Base-by-base conservation (phyloP, 30 jellyfish, hydroid and myxozoan species). In the Rhopilema esculentum region DNA sequence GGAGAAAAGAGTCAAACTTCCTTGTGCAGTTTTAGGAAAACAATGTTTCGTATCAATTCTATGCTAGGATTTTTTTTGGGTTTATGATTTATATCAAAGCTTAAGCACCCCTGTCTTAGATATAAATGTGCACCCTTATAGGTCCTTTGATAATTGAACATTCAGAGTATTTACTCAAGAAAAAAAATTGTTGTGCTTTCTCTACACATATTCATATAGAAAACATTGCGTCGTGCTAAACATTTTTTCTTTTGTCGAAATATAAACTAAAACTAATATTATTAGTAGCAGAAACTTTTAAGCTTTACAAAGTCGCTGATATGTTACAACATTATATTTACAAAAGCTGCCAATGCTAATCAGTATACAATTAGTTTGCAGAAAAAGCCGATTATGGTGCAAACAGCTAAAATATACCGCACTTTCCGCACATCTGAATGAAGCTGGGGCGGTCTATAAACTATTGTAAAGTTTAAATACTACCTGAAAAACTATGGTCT, bases 401-500 rank as follows among this genome's bases (percentile, higher is more conserved):
- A 40, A 40, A 40, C 57, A 40, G 57, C 57, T 40, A 40, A 40
- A 40, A 40, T 40, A 40, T 40, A 40, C 57, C 57, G 6, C 57
- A 40, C 57, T 40, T 40, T 40, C 57, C 57, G 57, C 6, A 40
- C 57, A 40, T 6, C 57, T 40, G 57, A 40, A 2, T 2, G 9
- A 2, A 40, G 57, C 9, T 29, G 65, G 26, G 82, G 82, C 49
- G 26, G 18, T 25, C 40, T 27, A 27, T n/a, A 8, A 24, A 7
- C 22, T 28, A 26, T 6, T 0, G 63, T 19, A 32, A 23, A 17
- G 25, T 6, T 28, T 72, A 84, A 71, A 84, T 84, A 57, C 93
- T 84, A 32, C 93, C 96, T 0, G 87, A 88, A 77, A 91, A 92
- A 16, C 62, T 94, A 33, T 94, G 97, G 24, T 95, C 99, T 77